Evolutionary conservation across 2,113 vertebrate genomes (phyloP).

Genomic region (Hydropotes inermis): DNA sequence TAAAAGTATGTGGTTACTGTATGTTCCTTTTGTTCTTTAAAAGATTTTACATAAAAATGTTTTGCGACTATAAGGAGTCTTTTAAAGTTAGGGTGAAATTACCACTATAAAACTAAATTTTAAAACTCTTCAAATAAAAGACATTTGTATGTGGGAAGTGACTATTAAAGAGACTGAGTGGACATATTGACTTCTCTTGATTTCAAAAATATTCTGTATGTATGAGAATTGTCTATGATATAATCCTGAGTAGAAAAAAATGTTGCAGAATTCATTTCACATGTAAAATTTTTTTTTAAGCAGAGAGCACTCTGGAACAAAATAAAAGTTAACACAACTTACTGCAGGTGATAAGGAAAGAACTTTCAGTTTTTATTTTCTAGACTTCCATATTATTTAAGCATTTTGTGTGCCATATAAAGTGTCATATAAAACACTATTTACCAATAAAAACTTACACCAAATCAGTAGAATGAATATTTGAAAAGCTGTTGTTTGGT

Average conservation of each 20-base stretch:
- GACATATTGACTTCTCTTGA: neutral
- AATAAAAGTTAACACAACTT: constrained; percentile 37
- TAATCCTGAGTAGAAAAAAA: neutral
- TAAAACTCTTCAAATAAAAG: constrained; percentile 42
- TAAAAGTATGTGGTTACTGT: constrained; percentile 49
- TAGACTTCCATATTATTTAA: constrained; percentile 1
- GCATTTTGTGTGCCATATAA: neutral
- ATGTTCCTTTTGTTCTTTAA: constrained; percentile 53
- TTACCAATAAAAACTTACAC: neutral
- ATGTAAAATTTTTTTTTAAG: neutral
- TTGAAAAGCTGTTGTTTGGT: neutral
- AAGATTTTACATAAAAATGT: constrained; percentile 49
- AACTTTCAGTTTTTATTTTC: constrained; percentile 47
- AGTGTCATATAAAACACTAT: neutral
- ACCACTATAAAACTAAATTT: constrained; percentile 38
- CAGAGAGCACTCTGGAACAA: neutral
- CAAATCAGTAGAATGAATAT: neutral
- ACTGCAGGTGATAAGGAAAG: constrained; percentile 13
- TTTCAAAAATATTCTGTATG: constrained; percentile 19
- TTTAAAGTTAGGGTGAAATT: constrained; percentile 7
- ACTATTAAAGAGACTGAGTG: neutral
- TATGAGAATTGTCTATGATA: neutral
- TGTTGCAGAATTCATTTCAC: constrained; percentile 20
- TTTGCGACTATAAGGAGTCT: constrained; percentile 12
- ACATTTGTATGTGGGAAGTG: neutral